A percentile compares a stretch with the other conserved stretches of the same genome.
These are phyloP conservation scores for Anaspis maculata DNA, from an alignment of 2,888 invertebrate genomes.

Conservation along the genomic window DNA sequence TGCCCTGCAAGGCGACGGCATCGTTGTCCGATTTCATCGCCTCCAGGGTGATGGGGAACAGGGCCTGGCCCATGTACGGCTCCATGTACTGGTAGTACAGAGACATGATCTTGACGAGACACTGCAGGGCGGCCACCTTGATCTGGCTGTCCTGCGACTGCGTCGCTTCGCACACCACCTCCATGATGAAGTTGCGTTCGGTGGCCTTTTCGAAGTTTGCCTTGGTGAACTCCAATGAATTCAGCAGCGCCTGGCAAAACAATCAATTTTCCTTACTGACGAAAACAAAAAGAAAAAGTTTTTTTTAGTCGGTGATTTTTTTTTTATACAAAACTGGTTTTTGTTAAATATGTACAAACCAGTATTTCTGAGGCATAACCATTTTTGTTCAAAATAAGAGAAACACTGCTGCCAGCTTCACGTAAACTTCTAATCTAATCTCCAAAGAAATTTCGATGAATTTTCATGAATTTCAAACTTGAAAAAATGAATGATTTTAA, in stretches of 20 bases:
- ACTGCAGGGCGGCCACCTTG: slow-evolving; percentile 90
- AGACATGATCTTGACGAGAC: slow-evolving; percentile 95
- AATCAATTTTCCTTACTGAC: too few species aligned
- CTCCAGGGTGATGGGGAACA: slow-evolving; percentile 96
- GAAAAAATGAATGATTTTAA: too few species aligned
- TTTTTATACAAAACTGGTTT: too few species aligned
- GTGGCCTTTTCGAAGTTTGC: slow-evolving; percentile 97
- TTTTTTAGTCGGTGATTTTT: too few species aligned
- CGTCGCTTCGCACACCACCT: slow-evolving; percentile 96
- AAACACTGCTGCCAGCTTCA: too few species aligned
- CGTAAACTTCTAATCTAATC: too few species aligned
- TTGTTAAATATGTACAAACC: too few species aligned
- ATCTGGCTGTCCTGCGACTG: slow-evolving; percentile 88
- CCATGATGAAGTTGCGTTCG: slow-evolving; percentile 98
- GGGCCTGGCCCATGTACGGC: slow-evolving; percentile 94
- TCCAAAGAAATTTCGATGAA: too few species aligned
- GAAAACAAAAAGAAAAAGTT: too few species aligned
- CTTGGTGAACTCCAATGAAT: slow-evolving; percentile 97
- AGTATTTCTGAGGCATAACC: too few species aligned
- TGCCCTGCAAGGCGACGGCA: slow-evolving; percentile 94
- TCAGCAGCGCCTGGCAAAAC: slow-evolving; percentile 91
- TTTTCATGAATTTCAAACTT: too few species aligned
- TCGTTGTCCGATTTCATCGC: slow-evolving; percentile 97
- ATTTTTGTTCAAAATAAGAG: too few species aligned
- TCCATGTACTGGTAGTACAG: slow-evolving; percentile 99